Conservation (phyloP, 2,888 invertebrate species). For the Chymomyza procnemis region DNA sequence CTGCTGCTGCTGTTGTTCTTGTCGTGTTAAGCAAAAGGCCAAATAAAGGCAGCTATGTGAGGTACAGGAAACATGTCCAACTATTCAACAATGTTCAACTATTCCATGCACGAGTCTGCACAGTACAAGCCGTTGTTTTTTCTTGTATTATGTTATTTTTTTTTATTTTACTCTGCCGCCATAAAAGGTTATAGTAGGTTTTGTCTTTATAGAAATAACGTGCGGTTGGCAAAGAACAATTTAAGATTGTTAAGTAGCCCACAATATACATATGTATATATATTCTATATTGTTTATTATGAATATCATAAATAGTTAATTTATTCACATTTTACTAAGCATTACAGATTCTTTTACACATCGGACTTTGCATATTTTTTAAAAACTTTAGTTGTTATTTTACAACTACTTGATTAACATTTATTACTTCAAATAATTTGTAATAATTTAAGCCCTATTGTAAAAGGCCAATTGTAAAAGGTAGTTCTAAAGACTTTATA, state of each 20-base stretch:
- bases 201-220: not conserved
- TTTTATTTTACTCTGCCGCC: not conserved
- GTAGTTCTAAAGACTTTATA: too few relatives aligned
- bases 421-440: too few relatives aligned
- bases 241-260: not conserved
- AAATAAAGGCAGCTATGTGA: conserved; percentile 47
- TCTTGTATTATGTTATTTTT: not conserved
- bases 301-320: not conserved
- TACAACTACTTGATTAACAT: too few relatives aligned
- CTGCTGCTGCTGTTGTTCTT: too few relatives aligned
- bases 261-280: not conserved
- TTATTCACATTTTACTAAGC: not conserved
- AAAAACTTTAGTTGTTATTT: too few relatives aligned
- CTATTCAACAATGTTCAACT: conserved; percentile 38
- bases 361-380: too few relatives aligned
- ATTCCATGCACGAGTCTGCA: not conserved
- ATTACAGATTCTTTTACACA: not conserved
- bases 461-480: too few relatives aligned
- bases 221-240: not conserved
- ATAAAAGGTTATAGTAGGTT: not conserved
- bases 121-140: conserved; percentile 8
- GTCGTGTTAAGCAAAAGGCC: conserved; percentile 58
- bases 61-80: conserved; percentile 68
- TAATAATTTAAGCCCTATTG: too few relatives aligned
- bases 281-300: not conserved